Conservation (phyloP, 2,797 vertebrate genomes). For the Notolabrus celidotus region DNA sequence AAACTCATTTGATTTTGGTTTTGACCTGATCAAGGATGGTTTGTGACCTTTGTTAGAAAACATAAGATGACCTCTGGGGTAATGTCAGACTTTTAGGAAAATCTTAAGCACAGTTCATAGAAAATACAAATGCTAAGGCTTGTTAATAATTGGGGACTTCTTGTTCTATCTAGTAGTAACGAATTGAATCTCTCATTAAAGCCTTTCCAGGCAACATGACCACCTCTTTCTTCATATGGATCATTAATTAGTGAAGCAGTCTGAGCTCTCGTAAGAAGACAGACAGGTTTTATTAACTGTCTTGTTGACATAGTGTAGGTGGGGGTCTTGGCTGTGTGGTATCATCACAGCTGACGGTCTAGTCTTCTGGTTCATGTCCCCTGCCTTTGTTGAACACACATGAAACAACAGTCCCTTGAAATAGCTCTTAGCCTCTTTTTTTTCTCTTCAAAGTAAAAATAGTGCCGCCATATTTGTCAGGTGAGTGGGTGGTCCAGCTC, state of each 20-base stretch:
- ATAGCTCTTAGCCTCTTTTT: constrained; percentile 16
- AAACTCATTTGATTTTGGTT: too few relatives aligned
- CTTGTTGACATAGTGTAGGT: not conserved
- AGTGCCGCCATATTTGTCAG: constrained; percentile 35
- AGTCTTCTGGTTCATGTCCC: constrained; percentile 12
- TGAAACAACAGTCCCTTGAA: constrained; percentile 48
- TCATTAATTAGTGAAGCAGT: not conserved
- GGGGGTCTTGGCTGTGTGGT: not conserved
- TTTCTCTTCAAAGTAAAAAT: constrained; percentile 33
- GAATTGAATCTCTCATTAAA: too few relatives aligned
- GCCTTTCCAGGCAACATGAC: too few relatives aligned
- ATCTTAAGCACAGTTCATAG: too few relatives aligned
- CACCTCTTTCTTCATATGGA: not conserved
- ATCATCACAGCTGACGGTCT: constrained; percentile 1
- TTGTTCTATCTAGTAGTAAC: too few relatives aligned
- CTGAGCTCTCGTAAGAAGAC: too few relatives aligned
- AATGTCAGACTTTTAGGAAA: too few relatives aligned
- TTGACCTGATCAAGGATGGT: too few relatives aligned
- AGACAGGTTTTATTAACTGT: not conserved
- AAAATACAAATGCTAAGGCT: too few relatives aligned
- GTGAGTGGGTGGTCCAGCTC: constrained; percentile 39
- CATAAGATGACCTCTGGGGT: too few relatives aligned
- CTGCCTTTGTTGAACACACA: constrained; percentile 13
- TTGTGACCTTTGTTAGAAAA: too few relatives aligned
- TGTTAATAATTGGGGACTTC: too few relatives aligned